A percentile compares a stretch with the other conserved stretches of the same genome.
Evolutionary conservation across 2,113 vertebrate species (phyloP).

Genomic region (Phyllostomus discolor): DNA sequence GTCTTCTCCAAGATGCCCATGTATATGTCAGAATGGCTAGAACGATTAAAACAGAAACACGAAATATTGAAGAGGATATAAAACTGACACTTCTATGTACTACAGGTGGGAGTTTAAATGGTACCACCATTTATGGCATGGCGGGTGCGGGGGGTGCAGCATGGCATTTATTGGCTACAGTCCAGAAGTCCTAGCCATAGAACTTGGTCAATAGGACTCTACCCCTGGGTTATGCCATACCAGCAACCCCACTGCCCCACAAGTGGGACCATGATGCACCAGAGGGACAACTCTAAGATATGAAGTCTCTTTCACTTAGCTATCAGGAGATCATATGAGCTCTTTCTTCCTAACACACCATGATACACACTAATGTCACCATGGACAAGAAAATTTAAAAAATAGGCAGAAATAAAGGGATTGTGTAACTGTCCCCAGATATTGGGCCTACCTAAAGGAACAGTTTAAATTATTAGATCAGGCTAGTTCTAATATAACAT

Average conservation of each 20-base stretch:
- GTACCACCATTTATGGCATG: neutral
- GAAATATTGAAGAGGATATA: neutral
- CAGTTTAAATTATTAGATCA: neutral
- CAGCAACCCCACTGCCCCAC: rapidly evolving
- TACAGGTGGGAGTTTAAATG: neutral
- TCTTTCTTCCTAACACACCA: neutral
- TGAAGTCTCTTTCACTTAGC: neutral
- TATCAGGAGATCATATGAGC: neutral
- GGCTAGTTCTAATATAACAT: neutral
- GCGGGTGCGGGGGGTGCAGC: too few relatives aligned
- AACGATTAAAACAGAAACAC: neutral
- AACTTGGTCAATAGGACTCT: neutral
- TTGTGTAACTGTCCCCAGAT: neutral
- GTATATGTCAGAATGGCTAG: neutral
- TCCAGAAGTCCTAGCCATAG: neutral
- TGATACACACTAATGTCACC: neutral
- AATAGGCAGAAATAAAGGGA: neutral
- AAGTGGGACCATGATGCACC: neutral
- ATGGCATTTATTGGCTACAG: too few relatives aligned
- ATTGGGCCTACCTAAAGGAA: neutral
- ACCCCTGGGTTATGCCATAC: neutral
- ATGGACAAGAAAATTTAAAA: neutral
- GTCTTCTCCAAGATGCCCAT: neutral
- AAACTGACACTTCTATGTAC: neutral
- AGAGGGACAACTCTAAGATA: neutral